Evolutionary conservation across 2,888 invertebrate species (phyloP).

Genomic region (Drosophila colorata): DNA sequence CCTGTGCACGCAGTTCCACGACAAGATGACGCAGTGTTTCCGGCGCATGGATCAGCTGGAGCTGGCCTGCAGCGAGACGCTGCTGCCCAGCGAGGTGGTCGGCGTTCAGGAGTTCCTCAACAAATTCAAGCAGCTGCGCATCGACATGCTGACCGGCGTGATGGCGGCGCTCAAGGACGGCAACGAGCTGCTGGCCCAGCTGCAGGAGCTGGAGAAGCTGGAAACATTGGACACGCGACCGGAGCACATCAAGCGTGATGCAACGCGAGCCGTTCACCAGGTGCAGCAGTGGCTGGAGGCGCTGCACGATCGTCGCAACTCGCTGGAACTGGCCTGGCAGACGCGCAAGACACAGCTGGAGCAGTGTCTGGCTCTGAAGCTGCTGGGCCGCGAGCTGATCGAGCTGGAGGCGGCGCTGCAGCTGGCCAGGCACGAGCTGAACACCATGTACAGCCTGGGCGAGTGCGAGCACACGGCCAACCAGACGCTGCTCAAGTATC

Average conservation of each 20-base stretch:
- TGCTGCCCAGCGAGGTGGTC: conserved; percentile 90
- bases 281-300: conserved; percentile 91
- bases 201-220: conserved; percentile 90
- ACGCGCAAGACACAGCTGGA: conserved; percentile 91
- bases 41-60: conserved; percentile 90
- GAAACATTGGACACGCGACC: conserved; percentile 92
- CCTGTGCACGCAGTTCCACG: conserved; percentile 92
- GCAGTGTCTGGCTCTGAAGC: conserved; percentile 91
- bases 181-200: conserved; percentile 89
- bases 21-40: conserved; percentile 89
- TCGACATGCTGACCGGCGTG: conserved; percentile 90
- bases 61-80: conserved; percentile 88
- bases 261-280: conserved; percentile 87
- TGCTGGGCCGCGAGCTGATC: conserved; percentile 90
- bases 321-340: conserved; percentile 89
- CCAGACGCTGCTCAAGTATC: conserved; percentile 89
- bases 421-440: conserved; percentile 86
- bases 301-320: conserved; percentile 90
- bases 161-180: conserved; percentile 93
- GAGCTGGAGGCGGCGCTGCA: conserved; percentile 88
- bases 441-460: conserved; percentile 87
- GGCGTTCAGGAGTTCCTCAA: conserved; percentile 89
- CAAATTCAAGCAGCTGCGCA: conserved; percentile 90
- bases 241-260: conserved; percentile 87
- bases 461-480: conserved; percentile 90